phyloP scores from a whole-genome alignment of 2,113 vertebrate genomes.

The Eupsittula cactorum region DNA sequence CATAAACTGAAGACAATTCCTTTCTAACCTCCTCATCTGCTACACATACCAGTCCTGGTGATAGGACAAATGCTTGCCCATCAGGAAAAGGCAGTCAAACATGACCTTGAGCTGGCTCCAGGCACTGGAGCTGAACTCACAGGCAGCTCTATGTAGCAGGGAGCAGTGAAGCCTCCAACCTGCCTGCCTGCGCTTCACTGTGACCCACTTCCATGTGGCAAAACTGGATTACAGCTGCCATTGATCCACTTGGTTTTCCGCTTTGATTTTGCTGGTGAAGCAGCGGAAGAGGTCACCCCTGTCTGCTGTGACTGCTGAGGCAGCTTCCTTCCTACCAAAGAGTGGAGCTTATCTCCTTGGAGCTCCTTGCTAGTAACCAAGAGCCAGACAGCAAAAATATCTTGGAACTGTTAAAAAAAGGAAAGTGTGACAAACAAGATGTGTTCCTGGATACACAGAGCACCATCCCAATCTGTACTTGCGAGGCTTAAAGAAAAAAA shows the following conservation, averaged over 20 bases:
- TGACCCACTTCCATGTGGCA: not conserved
- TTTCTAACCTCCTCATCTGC: not conserved
- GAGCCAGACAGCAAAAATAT: conserved; percentile 48
- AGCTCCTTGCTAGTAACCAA: conserved; percentile 28
- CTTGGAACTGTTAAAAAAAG: conserved; percentile 26
- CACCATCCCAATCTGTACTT: not conserved
- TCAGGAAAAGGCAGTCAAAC: not conserved
- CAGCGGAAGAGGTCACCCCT: not conserved
- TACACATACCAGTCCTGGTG: rapidly evolving
- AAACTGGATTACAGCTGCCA: not conserved
- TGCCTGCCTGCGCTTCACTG: rapidly evolving
- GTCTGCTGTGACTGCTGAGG: not conserved
- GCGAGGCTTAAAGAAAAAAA: not conserved
- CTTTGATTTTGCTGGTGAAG: not conserved
- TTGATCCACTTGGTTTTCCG: not conserved
- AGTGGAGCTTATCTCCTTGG: not conserved
- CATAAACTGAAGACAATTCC: rapidly evolving
- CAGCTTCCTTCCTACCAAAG: not conserved
- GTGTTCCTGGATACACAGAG: conserved; percentile 1
- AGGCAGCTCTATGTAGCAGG: not conserved
- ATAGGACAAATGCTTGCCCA: not conserved
- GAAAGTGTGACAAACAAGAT: conserved; percentile 6
- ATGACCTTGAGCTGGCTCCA: not conserved
- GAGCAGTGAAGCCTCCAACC: not conserved
- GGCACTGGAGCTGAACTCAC: not conserved